Evolutionary conservation across 2,888 invertebrate species (phyloP).

Genomic region (Catocala sponsa): DNA sequence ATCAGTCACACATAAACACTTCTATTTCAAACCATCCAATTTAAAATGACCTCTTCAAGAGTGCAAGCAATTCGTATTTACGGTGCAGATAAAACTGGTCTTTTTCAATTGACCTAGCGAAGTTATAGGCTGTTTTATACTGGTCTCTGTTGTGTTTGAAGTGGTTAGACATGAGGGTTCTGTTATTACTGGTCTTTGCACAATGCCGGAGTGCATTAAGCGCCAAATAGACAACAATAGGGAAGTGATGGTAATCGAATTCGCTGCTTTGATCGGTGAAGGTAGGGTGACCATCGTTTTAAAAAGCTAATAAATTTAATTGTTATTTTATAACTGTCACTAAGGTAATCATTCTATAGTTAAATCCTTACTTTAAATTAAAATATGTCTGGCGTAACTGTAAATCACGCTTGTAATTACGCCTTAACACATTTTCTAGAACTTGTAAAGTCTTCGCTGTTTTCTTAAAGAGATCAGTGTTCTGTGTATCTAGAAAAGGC

Average conservation of each 20-base stretch:
- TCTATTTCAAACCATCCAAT: conserved; percentile 53
- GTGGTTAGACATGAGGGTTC: conserved; percentile 47
- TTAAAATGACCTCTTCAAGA: conserved; percentile 47
- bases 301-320: not conserved
- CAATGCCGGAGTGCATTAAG: conserved; percentile 67
- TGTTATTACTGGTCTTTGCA: conserved; percentile 48
- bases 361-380: no score
- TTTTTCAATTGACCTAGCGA: conserved; percentile 40
- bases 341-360: no score
- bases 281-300: conserved; percentile 55
- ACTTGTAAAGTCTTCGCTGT: no score
- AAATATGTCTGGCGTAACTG: no score
- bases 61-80: conserved; percentile 35
- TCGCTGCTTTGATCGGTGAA: conserved; percentile 62
- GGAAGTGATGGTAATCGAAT: conserved; percentile 76
- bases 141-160: conserved; percentile 43
- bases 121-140: conserved; percentile 35
- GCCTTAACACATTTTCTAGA: no score
- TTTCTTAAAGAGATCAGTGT: no score
- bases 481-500: no score
- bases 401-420: no score
- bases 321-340: not conserved
- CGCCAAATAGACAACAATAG: conserved; percentile 72
- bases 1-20: conserved; percentile 72
- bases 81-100: conserved; percentile 50